Evolutionary conservation across 2,113 vertebrate species (phyloP), one percentile per base, ranked within the genome.

Genomic region (Lagopus leucura): DNA sequence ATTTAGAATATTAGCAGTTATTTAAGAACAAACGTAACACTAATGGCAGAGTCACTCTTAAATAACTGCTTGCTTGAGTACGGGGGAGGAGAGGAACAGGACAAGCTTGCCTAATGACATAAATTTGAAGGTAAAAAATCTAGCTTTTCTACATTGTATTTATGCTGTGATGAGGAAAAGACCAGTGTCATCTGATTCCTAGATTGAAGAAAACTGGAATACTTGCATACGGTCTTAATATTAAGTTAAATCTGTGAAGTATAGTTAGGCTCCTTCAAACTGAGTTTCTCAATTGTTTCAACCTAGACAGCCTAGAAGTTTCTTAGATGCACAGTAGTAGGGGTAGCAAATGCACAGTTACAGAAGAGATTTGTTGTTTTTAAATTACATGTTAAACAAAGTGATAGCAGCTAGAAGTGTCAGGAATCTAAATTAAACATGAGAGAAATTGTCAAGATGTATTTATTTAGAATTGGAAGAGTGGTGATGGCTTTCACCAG

Each of bases 391-490:
- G 89, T n/a, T 64, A 54, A 79, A 75, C 30, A 43, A 40, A 36
- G 52, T 32, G 58, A 24, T 79, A 79, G 87, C 65, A 73, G 34
- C 36, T 69, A 71, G 43, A 92, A 89, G 66, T 63, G 71, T 87
- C 82, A 89, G 63, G 21, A 36, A 48, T 92, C 63, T 76, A 36
- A 61, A 80, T 88, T 88, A 92, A 85, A 28, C 79, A 63, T 50
- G 85, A 14, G 36, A 95, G n/a, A 79, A 82, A 32, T 91, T 95
- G 90, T 92, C 88, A 89, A 70, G 75, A 54, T 75, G 10, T 13
- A 6, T 87, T 72, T 91, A 54, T 82, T 89, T 91, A 58, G 92
- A 94, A 94, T 78, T 36, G 40, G 47, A 89, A 27, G 38, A 30
- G 83, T 70, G 58, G 50, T 52, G 32, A 57, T 86, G 1, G 1